phyloP scores from a whole-genome alignment of 2,888 invertebrate species.

The Drosophila limbata region DNA sequence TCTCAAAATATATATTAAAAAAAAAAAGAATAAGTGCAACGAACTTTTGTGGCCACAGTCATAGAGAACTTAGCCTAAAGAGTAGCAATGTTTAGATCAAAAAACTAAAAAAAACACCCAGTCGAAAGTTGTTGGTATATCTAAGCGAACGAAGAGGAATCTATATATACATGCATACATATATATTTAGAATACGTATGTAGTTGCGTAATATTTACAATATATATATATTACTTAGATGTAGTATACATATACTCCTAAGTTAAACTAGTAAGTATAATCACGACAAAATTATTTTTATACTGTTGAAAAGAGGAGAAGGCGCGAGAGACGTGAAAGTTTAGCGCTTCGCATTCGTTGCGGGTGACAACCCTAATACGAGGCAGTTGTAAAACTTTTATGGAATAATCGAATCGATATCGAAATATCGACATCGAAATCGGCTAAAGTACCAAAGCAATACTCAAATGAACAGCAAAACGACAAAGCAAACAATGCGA shows the following conservation, averaged over 20 bases:
- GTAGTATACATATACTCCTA: constrained; percentile 62
- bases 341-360: constrained; percentile 20
- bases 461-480: constrained; percentile 78
- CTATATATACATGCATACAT: constrained; percentile 45
- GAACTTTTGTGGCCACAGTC: constrained; percentile 75
- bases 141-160: constrained; percentile 51
- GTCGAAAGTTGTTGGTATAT: constrained; percentile 62
- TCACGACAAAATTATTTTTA: constrained; percentile 78
- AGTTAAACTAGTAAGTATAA: constrained; percentile 74
- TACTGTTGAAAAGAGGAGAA: constrained; percentile 64
- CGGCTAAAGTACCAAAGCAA: constrained; percentile 86
- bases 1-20: constrained; percentile 61
- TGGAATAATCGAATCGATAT: constrained; percentile 50
- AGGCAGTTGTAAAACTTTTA: constrained; percentile 50
- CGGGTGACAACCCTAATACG: constrained; percentile 12
- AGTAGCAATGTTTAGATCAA: constrained; percentile 56
- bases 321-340: constrained; percentile 24
- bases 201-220: constrained; percentile 75
- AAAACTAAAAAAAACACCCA: constrained; percentile 13
- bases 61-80: constrained; percentile 63
- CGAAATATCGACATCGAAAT: constrained; percentile 63
- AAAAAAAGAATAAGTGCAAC: constrained; percentile 65
- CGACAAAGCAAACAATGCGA: constrained; percentile 40
- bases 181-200: constrained; percentile 75
- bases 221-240: constrained; percentile 51